Evolutionary conservation across 2,113 vertebrate species (phyloP).

Genomic region (Tachysurus fulvidraco): DNA sequence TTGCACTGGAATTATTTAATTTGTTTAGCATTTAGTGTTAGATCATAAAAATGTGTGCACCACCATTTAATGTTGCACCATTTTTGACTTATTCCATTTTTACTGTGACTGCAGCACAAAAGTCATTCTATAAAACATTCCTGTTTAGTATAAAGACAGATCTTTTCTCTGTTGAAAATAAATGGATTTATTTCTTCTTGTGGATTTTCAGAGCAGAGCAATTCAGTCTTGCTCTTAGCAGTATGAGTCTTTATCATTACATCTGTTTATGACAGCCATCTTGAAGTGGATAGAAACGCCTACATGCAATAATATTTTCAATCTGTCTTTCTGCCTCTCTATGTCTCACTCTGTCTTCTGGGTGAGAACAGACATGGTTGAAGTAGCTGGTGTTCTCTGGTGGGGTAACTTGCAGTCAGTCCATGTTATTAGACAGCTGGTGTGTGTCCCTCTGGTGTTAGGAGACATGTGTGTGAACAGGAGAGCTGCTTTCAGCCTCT

Average conservation of each 20-base stretch:
- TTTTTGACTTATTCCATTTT: not conserved
- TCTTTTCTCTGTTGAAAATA: not conserved
- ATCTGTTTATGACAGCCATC: conserved; percentile 43
- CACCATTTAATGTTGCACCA: not conserved
- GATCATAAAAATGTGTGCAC: not conserved
- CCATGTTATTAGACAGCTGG: conserved; percentile 57
- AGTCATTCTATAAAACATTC: not conserved
- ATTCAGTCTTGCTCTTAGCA: conserved; percentile 3
- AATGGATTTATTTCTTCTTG: not conserved
- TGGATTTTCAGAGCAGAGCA: not conserved
- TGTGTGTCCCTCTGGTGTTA: conserved; percentile 51
- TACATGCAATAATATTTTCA: conserved; percentile 37
- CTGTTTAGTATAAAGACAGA: not conserved
- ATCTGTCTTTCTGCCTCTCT: not conserved
- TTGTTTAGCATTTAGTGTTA: not conserved
- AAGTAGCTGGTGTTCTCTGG: conserved; percentile 37
- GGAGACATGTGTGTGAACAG: conserved; percentile 54
- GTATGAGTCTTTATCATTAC: conserved; percentile 7
- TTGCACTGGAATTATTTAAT: not conserved
- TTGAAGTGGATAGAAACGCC: conserved; percentile 30
- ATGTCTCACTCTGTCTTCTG: conserved; percentile 10
- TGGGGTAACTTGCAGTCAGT: conserved; percentile 31
- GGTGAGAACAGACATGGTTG: conserved; percentile 29
- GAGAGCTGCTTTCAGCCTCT: conserved; percentile 57
- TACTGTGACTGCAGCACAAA: not conserved